Percentiles rank a stretch among this genome's conserved stretches.
phyloP scores from a whole-genome alignment of 2,888 invertebrate species.

The Thymelicus lineola region DNA sequence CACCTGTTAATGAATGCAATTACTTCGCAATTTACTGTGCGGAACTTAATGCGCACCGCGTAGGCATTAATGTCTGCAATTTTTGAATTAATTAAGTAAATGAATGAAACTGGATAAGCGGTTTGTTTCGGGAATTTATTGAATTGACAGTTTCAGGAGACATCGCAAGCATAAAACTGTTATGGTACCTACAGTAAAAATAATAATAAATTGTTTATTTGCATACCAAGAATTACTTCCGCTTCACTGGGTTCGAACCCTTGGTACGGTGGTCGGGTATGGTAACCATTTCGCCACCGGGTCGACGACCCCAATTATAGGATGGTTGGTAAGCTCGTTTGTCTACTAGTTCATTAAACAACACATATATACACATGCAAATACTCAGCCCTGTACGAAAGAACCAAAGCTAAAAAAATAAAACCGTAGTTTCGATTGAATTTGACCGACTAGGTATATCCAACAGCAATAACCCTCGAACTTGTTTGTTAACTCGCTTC shows the following conservation, averaged over 20 bases:
- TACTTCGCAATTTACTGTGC: slow-evolving; percentile 17
- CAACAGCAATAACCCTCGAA: slow-evolving; percentile 3
- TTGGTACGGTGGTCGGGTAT: too few relatives aligned
- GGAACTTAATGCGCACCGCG: slow-evolving; percentile 10
- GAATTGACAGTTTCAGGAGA: not conserved
- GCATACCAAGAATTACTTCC: too few relatives aligned
- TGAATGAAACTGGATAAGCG: not conserved
- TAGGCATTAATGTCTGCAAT: slow-evolving; percentile 7
- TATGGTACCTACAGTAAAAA: too few relatives aligned
- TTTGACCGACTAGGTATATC: slow-evolving; percentile 9
- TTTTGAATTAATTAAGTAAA: slow-evolving; percentile 20
- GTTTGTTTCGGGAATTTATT: not conserved
- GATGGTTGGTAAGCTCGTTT: too few relatives aligned
- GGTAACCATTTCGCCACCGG: too few relatives aligned
- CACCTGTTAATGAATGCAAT: slow-evolving; percentile 28
- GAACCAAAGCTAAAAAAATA: not conserved
- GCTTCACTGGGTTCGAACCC: too few relatives aligned
- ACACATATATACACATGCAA: not conserved
- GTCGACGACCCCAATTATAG: too few relatives aligned
- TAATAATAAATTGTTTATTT: too few relatives aligned
- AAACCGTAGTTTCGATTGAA: slow-evolving; percentile 8
- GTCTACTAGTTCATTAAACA: too few relatives aligned
- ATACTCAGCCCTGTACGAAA: not conserved
- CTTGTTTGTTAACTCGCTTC: slow-evolving; percentile 9
- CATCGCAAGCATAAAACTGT: not conserved